Percentiles rank a stretch among this genome's conserved stretches.
Conservation (phyloP, 2,113 vertebrate species). For the Oncorhynchus keta region DNA sequence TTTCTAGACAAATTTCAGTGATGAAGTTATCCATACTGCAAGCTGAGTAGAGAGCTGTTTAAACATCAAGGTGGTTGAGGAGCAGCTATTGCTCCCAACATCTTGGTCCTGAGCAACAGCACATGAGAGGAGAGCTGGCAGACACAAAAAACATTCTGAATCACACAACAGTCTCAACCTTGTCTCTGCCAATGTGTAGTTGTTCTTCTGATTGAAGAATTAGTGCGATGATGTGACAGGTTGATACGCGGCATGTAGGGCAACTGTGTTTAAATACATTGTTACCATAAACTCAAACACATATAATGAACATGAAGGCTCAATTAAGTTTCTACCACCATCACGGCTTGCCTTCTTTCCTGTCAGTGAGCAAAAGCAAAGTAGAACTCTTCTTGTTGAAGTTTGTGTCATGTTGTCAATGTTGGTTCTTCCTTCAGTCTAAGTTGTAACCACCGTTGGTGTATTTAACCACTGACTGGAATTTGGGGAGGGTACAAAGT, state of each 20-base stretch:
- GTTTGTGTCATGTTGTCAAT: neutral
- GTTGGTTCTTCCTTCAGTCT: neutral
- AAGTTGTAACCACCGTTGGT: neutral
- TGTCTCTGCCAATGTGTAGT: neutral
- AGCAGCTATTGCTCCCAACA: no score
- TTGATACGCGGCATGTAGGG: no score
- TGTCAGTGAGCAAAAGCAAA: conserved; percentile 38
- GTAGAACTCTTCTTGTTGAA: conserved; percentile 8
- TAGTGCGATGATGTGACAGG: no score
- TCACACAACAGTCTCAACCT: no score
- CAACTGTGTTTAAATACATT: no score
- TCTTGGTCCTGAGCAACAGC: neutral
- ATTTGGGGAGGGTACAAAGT: conserved; percentile 33
- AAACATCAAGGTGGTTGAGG: no score
- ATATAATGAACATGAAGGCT: neutral
- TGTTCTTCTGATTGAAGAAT: neutral
- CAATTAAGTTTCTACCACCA: neutral
- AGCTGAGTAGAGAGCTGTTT: no score
- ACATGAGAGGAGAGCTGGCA: neutral
- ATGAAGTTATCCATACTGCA: no score
- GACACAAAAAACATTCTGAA: no score
- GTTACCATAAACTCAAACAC: no score
- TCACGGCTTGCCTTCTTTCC: conserved; percentile 32
- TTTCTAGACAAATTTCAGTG: no score
- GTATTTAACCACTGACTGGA: conserved; percentile 26